Base-by-base conservation (phyloP, 2,888 invertebrate genomes). In the Andrena bucephala region DNA sequence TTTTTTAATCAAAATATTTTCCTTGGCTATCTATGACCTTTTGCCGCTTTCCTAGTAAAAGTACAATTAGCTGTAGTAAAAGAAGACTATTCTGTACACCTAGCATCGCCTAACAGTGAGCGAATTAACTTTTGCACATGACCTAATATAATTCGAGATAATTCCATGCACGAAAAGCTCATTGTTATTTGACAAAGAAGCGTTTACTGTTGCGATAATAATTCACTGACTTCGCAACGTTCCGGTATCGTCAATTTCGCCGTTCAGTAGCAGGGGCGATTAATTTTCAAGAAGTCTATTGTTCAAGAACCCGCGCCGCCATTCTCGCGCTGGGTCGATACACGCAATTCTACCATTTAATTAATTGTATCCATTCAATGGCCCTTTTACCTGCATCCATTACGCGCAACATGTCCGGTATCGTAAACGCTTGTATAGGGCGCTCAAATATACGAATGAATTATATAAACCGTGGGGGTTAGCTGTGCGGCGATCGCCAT, bases 371-470 rank as follows among this genome's bases (percentile, higher is more conserved):
- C 66, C 36, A 20, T 50, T 69, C 65, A 29, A 42, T 27, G 60
- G 33, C 5, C 62, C 65, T 66, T 65, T 71, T 36, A 52, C 24
- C 27, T 52, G 54, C 48, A 29, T 72, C 48, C 80, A 67, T 72
- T 70, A 71, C 42, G 67, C 62, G 81, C 72, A 10, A 57, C 81
- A 63, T 36, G 81, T 68, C 24, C 62, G 63, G 29, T 63, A 80
- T 72, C 72, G 81, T 65, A 36, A 54, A 67, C 69, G 78, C 33
- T 36, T 50, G 78, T 69, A 59, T 7, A 20, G 36, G 13, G n/a
- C 13, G 42, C 7, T 66, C 63, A 63, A 81, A 80, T 72, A 42
- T 68, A 72, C 81, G 81, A 72, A 81, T 81, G 66, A 79, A 81
- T 72, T 81, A 80, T 72, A 80, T 62, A 57, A 81, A 50, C 62